phyloP scores from a whole-genome alignment of 2,113 vertebrate species.

The Lucifuga dentata region DNA sequence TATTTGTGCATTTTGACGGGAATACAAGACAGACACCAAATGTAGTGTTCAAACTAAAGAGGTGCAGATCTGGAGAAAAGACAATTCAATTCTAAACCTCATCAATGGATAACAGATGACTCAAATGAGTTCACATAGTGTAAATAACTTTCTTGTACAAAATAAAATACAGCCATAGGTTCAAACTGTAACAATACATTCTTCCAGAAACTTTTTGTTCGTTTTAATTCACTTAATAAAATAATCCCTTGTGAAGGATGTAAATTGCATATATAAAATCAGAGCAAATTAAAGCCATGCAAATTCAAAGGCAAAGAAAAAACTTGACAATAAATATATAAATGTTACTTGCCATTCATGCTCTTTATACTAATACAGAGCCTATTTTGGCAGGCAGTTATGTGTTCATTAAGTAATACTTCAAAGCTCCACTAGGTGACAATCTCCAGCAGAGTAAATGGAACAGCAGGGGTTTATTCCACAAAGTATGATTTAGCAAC shows the following conservation, averaged over 20 bases:
- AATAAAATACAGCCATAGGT: slow-evolving; percentile 59
- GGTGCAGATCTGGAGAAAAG: slow-evolving; percentile 28
- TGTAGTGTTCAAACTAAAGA: slow-evolving; percentile 69
- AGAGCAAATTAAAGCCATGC: slow-evolving; percentile 80
- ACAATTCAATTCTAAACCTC: slow-evolving; percentile 36
- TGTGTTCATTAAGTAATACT: slow-evolving; percentile 57
- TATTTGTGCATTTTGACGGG: slow-evolving; percentile 77
- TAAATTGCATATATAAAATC: slow-evolving; percentile 63
- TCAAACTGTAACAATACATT: slow-evolving; percentile 35
- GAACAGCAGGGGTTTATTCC: slow-evolving; percentile 16
- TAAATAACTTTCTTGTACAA: slow-evolving; percentile 78
- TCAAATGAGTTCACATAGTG: slow-evolving; percentile 48
- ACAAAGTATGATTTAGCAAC: slow-evolving; percentile 11
- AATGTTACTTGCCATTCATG: slow-evolving; percentile 50
- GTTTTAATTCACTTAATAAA: slow-evolving; percentile 58
- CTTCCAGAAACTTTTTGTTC: slow-evolving; percentile 30
- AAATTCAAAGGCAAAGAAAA: slow-evolving; percentile 53
- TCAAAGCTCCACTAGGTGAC: slow-evolving; percentile 73
- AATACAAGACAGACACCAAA: slow-evolving; percentile 69
- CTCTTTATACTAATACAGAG: slow-evolving; percentile 20
- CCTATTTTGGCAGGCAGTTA: slow-evolving; percentile 31
- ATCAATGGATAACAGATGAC: slow-evolving; percentile 32
- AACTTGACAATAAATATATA: slow-evolving; percentile 53
- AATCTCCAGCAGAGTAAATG: slow-evolving; percentile 39
- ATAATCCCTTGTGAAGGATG: slow-evolving; percentile 60